Evolutionary conservation across 2,797 vertebrate genomes (phyloP).

Genomic region (Sphenodon punctatus): DNA sequence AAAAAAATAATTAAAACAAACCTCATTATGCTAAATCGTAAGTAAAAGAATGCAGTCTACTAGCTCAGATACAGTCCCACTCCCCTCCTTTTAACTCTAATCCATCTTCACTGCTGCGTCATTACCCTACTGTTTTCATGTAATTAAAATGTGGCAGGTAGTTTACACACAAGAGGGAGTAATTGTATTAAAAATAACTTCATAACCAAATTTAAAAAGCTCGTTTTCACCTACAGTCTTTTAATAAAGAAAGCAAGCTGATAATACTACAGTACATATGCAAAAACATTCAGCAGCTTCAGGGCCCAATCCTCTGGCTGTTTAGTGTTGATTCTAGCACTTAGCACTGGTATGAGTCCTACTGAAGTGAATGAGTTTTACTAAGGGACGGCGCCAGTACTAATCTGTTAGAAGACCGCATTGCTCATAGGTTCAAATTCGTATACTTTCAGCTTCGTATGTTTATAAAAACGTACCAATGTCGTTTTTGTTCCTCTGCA

Average conservation of each 20-base stretch:
- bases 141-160: conserved; percentile 74
- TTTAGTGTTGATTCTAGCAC: too few relatives aligned
- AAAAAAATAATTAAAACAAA: conserved; percentile 24
- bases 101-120: conserved; percentile 52
- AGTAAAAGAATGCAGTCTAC: conserved; percentile 47
- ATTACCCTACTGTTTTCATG: conserved; percentile 48
- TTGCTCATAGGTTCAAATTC: conserved; percentile 27
- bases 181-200: conserved; percentile 70
- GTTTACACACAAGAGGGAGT: conserved; percentile 70
- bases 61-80: conserved; percentile 37
- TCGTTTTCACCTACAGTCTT: conserved; percentile 62
- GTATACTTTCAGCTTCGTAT: conserved; percentile 3
- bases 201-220: conserved; percentile 66
- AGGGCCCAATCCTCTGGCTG: too few relatives aligned
- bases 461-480: not conserved
- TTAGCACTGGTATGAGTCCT: too few relatives aligned
- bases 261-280: conserved; percentile 49
- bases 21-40: conserved; percentile 36
- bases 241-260: conserved; percentile 64
- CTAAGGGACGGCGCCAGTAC: too few relatives aligned
- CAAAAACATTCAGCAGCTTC: conserved; percentile 26
- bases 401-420: too few relatives aligned
- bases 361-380: too few relatives aligned
- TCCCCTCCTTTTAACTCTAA: conserved; percentile 45
- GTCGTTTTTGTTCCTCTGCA: not conserved